phyloP scores from a whole-genome alignment of 2,797 vertebrate species.

The Peromyscus nudipes region DNA sequence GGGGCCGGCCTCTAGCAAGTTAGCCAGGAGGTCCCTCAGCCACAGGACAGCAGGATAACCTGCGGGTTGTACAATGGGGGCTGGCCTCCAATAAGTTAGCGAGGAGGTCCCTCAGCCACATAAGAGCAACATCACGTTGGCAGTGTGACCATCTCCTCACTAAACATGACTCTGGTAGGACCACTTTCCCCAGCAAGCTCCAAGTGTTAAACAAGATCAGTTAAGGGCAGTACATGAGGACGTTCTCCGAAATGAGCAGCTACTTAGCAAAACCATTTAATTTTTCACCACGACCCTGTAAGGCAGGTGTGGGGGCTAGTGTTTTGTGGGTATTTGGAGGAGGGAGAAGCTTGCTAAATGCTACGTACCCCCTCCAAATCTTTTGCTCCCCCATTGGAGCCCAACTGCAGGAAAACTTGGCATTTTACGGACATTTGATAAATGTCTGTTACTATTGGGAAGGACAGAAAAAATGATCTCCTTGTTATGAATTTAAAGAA shows the following conservation, averaged over 20 bases:
- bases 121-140: background rate
- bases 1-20: background rate
- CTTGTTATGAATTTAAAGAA: constrained; percentile 76
- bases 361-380: background rate
- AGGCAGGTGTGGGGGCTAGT: background rate
- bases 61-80: rapidly evolving
- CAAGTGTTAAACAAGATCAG: background rate
- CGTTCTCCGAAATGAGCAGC: background rate
- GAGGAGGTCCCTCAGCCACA: rapidly evolving
- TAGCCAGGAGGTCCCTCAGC: background rate
- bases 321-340: background rate
- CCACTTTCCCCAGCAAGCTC: background rate
- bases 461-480: background rate
- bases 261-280: background rate
- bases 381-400: background rate
- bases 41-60: background rate
- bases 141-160: background rate
- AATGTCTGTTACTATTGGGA: background rate
- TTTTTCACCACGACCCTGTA: background rate
- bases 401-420: background rate
- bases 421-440: background rate
- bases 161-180: rapidly evolving
- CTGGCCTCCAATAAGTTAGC: rapidly evolving
- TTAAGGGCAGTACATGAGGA: background rate
- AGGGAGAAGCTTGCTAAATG: background rate